Base-by-base conservation (phyloP, 2,797 vertebrate species). In the Eulemur mongoz region DNA sequence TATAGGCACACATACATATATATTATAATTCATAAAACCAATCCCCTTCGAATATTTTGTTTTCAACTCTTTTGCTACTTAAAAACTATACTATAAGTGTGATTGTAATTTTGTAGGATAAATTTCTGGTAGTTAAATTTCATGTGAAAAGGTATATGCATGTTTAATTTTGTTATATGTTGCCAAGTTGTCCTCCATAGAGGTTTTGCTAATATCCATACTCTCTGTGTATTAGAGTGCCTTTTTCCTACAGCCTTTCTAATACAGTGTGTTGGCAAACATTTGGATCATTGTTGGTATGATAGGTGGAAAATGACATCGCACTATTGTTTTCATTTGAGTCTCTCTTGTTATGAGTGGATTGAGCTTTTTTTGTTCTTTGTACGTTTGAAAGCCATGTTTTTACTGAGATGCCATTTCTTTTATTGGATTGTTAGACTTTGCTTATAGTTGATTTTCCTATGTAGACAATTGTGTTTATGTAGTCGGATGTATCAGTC, bases 41-140 rank as follows among this genome's bases (percentile, higher is more conserved):
- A 7, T 67, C 22, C 30, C 35, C 25, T 69, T 48, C 12, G 11
- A 30, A 59, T 27, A 52, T 61, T 72, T 80, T 63, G 65, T 52
- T 89, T 61, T 72, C 25, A 38, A 54, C 30, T 82, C 57, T 75
- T 82, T 17, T 65, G 38, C 43, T 67, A 54, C 48, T 84, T 65
- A 65, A 82, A 93, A 82, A 87, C 35, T 67, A 14, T 63, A 61
- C 5, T 82, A 8, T 79, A 90, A 92, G 18, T 87, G 17, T 80
- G 79, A 65, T 54, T 69, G 0, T 59, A 72, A 27, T 94, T 96
- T 75, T 81, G 32, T 82, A 86, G 48, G 50, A 48, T 93, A 57
- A 87, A 78, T 78, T 95, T 15, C 61, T 91, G 78, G 32, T 92
- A 89, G 43, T 40, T 79, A 43, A 84, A 95, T 43, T 75, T 45